Conservation (phyloP, 2,797 vertebrate species). For the Ceryle rudis region DNA sequence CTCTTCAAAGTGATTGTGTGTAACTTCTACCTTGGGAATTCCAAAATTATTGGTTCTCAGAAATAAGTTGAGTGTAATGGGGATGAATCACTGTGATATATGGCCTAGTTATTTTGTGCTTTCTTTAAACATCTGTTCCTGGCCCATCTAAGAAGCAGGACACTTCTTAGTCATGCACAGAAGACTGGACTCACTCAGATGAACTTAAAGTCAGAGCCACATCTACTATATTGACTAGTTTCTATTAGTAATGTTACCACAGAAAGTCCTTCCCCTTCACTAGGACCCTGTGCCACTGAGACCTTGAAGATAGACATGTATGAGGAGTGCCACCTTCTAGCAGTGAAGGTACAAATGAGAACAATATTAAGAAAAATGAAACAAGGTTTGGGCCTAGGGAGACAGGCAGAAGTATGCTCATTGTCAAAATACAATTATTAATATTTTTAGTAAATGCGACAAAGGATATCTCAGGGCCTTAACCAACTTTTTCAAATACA, state of each 20-base stretch:
- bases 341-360: neutral
- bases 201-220: neutral
- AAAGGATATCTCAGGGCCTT: neutral
- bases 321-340: neutral
- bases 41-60: neutral
- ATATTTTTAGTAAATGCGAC: neutral
- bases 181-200: neutral
- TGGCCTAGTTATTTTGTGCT: neutral
- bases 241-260: neutral
- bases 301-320: neutral
- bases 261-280: neutral
- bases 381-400: neutral
- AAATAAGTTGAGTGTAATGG: neutral
- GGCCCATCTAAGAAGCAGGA: neutral
- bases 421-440: neutral
- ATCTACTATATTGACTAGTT: neutral
- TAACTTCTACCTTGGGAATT: neutral
- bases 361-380: neutral
- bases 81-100: neutral
- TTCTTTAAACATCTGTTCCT: neutral
- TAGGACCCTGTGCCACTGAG: neutral
- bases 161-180: neutral
- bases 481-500: neutral
- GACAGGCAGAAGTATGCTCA: neutral
- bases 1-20: neutral